Evolutionary conservation across 2,797 vertebrate species (phyloP), one percentile per base, ranked within the genome.

Genomic region (Eurystomus glaucurus): DNA sequence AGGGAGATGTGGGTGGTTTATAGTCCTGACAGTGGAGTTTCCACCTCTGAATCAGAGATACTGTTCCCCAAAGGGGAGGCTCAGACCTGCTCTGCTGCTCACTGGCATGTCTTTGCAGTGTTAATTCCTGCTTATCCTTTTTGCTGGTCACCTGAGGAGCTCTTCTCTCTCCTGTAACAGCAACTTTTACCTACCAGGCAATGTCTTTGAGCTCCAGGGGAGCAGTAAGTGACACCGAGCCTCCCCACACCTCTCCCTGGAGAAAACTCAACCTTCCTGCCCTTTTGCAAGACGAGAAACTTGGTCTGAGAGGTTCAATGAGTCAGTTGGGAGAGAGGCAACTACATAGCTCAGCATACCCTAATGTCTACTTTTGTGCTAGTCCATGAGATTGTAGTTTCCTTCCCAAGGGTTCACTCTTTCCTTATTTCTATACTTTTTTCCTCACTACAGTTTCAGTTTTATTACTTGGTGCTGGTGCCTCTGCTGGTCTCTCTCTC

Each of bases 201-300:
- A 15, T 68, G 52, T 14, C n/a, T 85, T 28, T 2, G 12, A 71
- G 51, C 45, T 57, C 16, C 71, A 61, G 55, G 60, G 61, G 60
- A 84, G 51, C 16, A 14, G 28, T 75, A 72, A 92, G 64, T 58
- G 48, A 81, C 1, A 1, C 20, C 10, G 31, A 54, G 26, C 39
- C 18, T 83, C 60, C 41, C 14, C 23, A 10, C 14, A 11, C 26
- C 19, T 81, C 43, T 64, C 28, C 28, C 48, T 76, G 48, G 85
- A 94, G 68, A 94, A 95, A 74, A 21, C 14, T 64, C 57, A 88
- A 39, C 61, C n/a, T 77, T 89, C 25, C 6, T 91, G 20, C 14
- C 28, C 45, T 74, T 83, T 28, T 94, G 41, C 4, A 62, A 48
- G 60, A 51, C 2, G 15, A 74, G 88, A 57, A 77, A 48, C 28